These are phyloP conservation scores for Apeltes quadracus DNA, from an alignment of 2,113 vertebrate species.

Conservation along the genomic window DNA sequence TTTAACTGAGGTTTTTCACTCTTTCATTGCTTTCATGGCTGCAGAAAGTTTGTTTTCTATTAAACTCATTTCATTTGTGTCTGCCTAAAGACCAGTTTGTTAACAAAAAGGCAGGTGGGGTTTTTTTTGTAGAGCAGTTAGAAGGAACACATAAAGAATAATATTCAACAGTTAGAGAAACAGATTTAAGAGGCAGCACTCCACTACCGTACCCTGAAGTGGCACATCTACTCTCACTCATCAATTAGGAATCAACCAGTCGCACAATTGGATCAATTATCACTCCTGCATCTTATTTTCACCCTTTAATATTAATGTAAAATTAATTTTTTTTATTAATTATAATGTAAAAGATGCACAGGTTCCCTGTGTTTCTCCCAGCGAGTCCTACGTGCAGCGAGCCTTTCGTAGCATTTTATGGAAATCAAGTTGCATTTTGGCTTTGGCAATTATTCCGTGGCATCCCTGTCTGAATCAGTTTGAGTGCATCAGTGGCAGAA, in stretches of 20 bases:
- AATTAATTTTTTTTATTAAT: no score
- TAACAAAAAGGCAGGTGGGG: constrained; percentile 1
- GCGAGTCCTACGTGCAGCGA: constrained; percentile 22
- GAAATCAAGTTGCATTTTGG: constrained; percentile 43
- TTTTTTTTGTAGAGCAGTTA: not conserved
- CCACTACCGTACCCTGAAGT: not conserved
- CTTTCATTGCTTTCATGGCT: constrained; percentile 7
- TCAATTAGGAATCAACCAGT: constrained; percentile 4
- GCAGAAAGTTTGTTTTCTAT: constrained; percentile 14
- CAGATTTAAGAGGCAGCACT: constrained; percentile 1
- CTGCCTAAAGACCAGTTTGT: not conserved
- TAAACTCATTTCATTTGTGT: not conserved
- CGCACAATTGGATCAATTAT: not conserved
- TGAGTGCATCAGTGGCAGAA: constrained; percentile 69
- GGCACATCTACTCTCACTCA: not conserved
- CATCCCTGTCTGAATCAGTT: constrained; percentile 58
- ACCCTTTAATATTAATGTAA: no score
- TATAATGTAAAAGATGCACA: not conserved
- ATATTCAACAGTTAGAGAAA: not conserved
- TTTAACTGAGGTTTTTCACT: not conserved
- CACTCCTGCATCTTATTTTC: not conserved
- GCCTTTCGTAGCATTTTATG: constrained; percentile 8
- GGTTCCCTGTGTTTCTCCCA: not conserved
- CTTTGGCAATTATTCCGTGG: constrained; percentile 39
- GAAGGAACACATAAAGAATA: constrained; percentile 2